Evolutionary conservation across 2,888 invertebrate species (phyloP), one percentile per base, ranked within the genome.

Genomic region (Chrysomela aeneicollis): DNA sequence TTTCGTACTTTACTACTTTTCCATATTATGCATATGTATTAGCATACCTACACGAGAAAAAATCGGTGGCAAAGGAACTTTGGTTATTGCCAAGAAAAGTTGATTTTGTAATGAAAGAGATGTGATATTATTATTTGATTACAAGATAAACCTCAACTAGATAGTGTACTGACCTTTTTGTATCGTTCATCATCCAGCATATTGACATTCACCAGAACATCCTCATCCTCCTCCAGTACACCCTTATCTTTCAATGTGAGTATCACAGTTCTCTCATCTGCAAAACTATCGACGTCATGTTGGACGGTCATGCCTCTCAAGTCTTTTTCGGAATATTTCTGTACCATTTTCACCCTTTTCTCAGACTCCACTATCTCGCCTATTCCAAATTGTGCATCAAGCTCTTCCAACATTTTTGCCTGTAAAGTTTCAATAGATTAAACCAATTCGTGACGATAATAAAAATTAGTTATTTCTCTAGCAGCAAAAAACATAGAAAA

Each of bases 351-450:
- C 66, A 83, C 85, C 55, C 84, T 84, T 70, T 88, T 87, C 75
- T 94, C 94, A 72, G 92, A 89, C 70, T 92, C 92, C n/a, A 97
- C 87, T 53, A 97, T 84, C 74, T 91, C 92, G 12, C 90, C 88
- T 66, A 97, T 90, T 30, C 97, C 97, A 86, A 98, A 97, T 81
- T 94, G 96, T 72, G 89, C 92, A 83, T 98, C 98, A 86, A 98
- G 88, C 83, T 98, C 96, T 83, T 97, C 95, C 77, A 98, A 82
- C 86, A 94, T 87, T 81, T 95, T 95, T 19, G 96, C 98, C 94
- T 93, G 79, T 6, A 76, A 66, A 35, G 62, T 15, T 54, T 15
- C 37, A 42, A 49, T 32, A 37, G 18, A 46, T 51, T n/a, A 15
- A 55, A 8, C 60, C 2, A 52, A 26, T 6, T 26, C 26, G 55